phyloP scores from a whole-genome alignment of 2,113 vertebrate species.

The Pagrus major region DNA sequence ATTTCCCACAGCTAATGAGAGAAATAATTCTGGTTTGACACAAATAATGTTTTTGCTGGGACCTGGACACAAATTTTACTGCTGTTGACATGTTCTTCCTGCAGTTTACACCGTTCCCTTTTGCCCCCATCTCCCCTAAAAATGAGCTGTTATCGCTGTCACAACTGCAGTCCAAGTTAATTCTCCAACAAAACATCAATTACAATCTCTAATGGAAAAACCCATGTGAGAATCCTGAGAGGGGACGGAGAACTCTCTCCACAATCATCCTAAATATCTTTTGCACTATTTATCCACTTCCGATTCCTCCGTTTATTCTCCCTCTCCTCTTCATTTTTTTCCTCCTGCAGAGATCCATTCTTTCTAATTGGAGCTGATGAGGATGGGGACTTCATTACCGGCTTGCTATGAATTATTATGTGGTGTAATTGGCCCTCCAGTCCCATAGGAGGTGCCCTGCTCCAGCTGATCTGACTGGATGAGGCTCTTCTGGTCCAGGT shows the following conservation, averaged over 20 bases:
- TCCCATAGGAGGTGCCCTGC: slow-evolving; percentile 85
- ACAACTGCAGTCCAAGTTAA: slow-evolving; percentile 60
- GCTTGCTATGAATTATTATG: slow-evolving; percentile 82
- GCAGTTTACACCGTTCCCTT: slow-evolving; percentile 32
- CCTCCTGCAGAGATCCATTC: slow-evolving; percentile 66
- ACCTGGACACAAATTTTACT: slow-evolving; percentile 15
- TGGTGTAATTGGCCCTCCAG: slow-evolving; percentile 84
- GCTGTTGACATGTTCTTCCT: slow-evolving; percentile 31
- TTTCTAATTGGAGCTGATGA: slow-evolving; percentile 83
- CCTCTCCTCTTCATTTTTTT: slow-evolving; percentile 37
- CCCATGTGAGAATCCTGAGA: slow-evolving; percentile 56
- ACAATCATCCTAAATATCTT: slow-evolving; percentile 80
- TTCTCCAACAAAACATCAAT: slow-evolving; percentile 88
- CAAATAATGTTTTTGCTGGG: slow-evolving; percentile 42
- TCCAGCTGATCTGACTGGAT: slow-evolving; percentile 74
- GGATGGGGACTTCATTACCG: slow-evolving; percentile 83
- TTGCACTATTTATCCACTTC: slow-evolving; percentile 40
- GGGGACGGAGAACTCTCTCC: slow-evolving; percentile 70
- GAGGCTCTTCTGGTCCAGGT: slow-evolving; percentile 61
- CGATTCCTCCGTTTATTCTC: slow-evolving; percentile 50
- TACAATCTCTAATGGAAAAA: slow-evolving; percentile 86
- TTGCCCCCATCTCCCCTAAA: slow-evolving; percentile 49
- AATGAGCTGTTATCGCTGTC: slow-evolving; percentile 51
- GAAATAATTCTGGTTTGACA: slow-evolving; percentile 46
- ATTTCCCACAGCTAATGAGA: slow-evolving; percentile 62